A percentile compares a stretch with the other conserved stretches of the same genome.
Conservation (phyloP, 2,797 vertebrate genomes). For the Melopsittacus undulatus region DNA sequence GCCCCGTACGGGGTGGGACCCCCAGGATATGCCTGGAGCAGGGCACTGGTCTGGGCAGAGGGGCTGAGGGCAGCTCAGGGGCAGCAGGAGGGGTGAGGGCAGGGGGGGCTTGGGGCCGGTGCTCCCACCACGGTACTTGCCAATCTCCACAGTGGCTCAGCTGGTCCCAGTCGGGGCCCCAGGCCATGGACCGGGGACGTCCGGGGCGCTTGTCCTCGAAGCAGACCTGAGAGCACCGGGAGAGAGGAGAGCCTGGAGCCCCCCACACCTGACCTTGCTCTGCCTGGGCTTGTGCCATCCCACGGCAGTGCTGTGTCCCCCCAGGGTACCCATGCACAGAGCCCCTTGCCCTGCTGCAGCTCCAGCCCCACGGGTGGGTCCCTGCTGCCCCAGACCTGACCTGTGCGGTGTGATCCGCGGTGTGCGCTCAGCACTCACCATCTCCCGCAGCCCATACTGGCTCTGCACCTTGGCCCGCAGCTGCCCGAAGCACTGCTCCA, state of each 20-base stretch:
- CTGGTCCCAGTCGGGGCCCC: not conserved
- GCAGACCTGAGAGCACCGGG: not conserved
- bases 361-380: not conserved
- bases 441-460: slow-evolving; percentile 53
- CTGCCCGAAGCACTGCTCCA: slow-evolving; percentile 67
- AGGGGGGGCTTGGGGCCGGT: fast-evolving
- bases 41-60: not conserved
- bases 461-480: slow-evolving; percentile 64
- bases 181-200: slow-evolving; percentile 44
- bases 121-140: not conserved
- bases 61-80: not conserved
- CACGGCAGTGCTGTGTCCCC: not conserved
- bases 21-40: not conserved
- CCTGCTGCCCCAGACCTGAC: fast-evolving
- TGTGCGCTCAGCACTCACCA: slow-evolving; percentile 43
- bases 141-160: not conserved
- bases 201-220: slow-evolving; percentile 25
- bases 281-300: not conserved
- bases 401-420: fast-evolving
- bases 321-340: fast-evolving
- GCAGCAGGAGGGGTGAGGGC: not conserved
- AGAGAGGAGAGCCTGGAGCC: not conserved
- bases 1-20: fast-evolving
- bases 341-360: not conserved
- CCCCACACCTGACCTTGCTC: not conserved